Conservation (phyloP, 2,113 vertebrate genomes). For the Morone saxatilis region DNA sequence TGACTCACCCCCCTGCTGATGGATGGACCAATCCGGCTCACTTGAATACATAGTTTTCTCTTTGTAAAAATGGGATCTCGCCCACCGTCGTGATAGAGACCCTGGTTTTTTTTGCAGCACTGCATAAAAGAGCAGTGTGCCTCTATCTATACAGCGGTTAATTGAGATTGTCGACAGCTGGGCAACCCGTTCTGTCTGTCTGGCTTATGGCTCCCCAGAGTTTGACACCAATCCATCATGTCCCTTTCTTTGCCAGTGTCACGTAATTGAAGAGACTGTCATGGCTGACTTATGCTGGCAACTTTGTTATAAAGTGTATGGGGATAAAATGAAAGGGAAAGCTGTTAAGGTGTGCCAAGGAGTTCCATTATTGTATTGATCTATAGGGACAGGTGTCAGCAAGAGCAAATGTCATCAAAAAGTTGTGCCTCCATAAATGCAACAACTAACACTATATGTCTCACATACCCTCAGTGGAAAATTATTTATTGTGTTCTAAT, state of each 20-base stretch:
- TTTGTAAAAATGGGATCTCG: slow-evolving; percentile 53
- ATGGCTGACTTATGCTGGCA: slow-evolving; percentile 71
- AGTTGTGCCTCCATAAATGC: slow-evolving; percentile 44
- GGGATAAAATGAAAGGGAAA: slow-evolving; percentile 62
- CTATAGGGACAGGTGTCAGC: slow-evolving; percentile 55
- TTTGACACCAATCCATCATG: slow-evolving; percentile 71
- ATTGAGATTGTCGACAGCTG: slow-evolving; percentile 76
- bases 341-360: slow-evolving; percentile 28
- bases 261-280: slow-evolving; percentile 76
- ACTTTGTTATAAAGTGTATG: slow-evolving; percentile 65
- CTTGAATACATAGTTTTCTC: slow-evolving; percentile 71
- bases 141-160: slow-evolving; percentile 55
- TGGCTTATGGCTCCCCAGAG: slow-evolving; percentile 49
- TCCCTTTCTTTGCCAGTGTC: slow-evolving; percentile 65
- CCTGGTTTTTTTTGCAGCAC: slow-evolving; percentile 28
- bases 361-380: slow-evolving; percentile 66
- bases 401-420: slow-evolving; percentile 51
- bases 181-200: slow-evolving; percentile 43
- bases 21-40: slow-evolving; percentile 73
- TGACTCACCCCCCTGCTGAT: slow-evolving; percentile 72
- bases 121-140: slow-evolving; percentile 39
- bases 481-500: slow-evolving; percentile 61
- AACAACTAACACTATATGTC: slow-evolving; percentile 3
- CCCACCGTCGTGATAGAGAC: slow-evolving; percentile 52
- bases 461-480: slow-evolving; percentile 42